These are phyloP conservation scores for Lethenteron camtschaticum DNA, from an alignment of 2,113 vertebrate species.

Conservation along the genomic window DNA sequence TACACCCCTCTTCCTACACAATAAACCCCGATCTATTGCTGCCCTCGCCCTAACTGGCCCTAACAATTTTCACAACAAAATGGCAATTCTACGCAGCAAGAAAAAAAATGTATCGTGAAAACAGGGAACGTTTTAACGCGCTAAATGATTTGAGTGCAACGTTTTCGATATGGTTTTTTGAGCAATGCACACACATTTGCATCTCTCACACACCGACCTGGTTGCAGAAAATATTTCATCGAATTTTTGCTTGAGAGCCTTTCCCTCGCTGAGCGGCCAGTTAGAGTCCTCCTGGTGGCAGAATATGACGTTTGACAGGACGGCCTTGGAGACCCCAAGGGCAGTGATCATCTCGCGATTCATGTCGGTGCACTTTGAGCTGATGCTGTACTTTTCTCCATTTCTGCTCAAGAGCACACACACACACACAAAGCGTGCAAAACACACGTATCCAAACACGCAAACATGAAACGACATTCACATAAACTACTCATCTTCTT, in stretches of 20 bases:
- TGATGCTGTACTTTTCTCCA: slow-evolving; percentile 53
- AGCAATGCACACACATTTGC: no score
- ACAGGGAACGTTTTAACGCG: background rate
- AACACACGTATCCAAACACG: background rate
- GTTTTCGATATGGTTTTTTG: no score
- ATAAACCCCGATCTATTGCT: background rate
- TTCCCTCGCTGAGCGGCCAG: slow-evolving; percentile 88
- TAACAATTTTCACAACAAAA: no score
- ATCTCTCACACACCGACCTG: slow-evolving; percentile 28
- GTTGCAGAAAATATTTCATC: slow-evolving; percentile 97
- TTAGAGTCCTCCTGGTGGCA: slow-evolving; percentile 98
- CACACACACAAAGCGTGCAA: slow-evolving; percentile 8
- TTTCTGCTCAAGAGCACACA: slow-evolving; percentile 20
- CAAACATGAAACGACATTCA: background rate
- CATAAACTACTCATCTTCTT: no score
- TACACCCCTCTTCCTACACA: background rate
- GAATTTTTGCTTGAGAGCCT: slow-evolving; percentile 82
- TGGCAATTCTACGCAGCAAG: background rate
- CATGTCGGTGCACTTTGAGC: slow-evolving; percentile 82
- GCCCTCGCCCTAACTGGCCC: no score
- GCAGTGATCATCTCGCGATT: slow-evolving; percentile 79
- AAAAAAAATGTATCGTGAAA: background rate
- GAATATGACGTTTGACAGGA: slow-evolving; percentile 86
- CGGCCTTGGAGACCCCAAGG: slow-evolving; percentile 71
- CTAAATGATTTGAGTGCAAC: background rate